phyloP scores from a whole-genome alignment of 2,888 invertebrate species.

The Deroplatys truncata region DNA sequence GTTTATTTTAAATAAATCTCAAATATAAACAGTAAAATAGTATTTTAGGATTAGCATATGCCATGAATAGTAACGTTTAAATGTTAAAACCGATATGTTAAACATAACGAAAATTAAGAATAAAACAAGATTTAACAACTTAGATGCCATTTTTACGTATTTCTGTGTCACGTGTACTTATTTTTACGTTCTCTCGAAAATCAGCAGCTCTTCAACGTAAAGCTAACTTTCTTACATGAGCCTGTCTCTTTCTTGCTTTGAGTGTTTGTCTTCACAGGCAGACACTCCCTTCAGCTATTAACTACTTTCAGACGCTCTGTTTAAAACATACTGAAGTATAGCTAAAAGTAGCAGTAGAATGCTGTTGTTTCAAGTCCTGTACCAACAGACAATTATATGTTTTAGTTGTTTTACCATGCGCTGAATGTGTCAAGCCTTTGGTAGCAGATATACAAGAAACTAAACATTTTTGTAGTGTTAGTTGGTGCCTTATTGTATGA shows the following conservation, averaged over 20 bases:
- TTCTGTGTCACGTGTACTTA: too few relatives aligned
- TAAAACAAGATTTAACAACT: too few relatives aligned
- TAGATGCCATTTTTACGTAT: too few relatives aligned
- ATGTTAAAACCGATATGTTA: too few relatives aligned
- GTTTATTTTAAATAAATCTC: too few relatives aligned
- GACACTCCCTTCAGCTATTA: too few relatives aligned
- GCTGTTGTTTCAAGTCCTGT: not conserved
- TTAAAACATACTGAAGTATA: not conserved
- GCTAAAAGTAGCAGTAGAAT: not conserved
- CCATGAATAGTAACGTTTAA: too few relatives aligned
- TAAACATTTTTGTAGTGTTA: not conserved
- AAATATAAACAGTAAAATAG: too few relatives aligned
- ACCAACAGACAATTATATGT: not conserved
- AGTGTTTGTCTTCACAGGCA: not conserved
- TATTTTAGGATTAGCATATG: too few relatives aligned
- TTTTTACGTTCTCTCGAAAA: not conserved
- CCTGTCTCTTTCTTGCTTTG: not conserved
- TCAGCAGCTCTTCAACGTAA: not conserved
- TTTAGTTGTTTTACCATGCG: not conserved
- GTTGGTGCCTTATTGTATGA: not conserved
- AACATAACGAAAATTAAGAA: too few relatives aligned
- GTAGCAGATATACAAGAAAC: not conserved
- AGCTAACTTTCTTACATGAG: not conserved
- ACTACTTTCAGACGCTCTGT: not conserved
- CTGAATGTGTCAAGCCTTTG: not conserved